These are phyloP conservation scores for Ceuthmochares aereus DNA, from an alignment of 2,113 vertebrate genomes.

Conservation along the genomic window DNA sequence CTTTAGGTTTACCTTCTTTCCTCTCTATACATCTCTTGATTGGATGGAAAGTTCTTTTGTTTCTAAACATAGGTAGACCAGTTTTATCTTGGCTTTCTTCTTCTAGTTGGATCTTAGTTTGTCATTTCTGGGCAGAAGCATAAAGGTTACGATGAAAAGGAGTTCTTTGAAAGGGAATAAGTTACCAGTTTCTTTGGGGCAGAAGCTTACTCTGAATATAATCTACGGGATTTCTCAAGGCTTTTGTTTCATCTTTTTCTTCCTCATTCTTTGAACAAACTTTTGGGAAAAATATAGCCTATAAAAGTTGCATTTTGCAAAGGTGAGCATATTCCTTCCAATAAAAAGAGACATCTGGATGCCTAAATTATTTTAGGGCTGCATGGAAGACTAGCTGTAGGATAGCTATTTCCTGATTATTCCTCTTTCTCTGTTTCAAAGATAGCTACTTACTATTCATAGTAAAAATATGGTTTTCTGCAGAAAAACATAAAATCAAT, in stretches of 20 bases:
- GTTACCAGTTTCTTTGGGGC: neutral
- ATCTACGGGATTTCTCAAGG: neutral
- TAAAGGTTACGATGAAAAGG: neutral
- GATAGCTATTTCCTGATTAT: neutral
- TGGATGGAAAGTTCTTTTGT: neutral
- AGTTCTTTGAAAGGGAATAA: neutral
- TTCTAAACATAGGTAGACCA: neutral
- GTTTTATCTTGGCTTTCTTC: neutral
- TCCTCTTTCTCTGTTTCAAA: neutral
- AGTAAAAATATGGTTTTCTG: neutral
- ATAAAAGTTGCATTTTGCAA: neutral
- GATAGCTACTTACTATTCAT: neutral
- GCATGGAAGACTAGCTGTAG: neutral
- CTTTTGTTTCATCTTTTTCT: neutral
- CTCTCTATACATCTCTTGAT: neutral
- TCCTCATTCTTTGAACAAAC: neutral
- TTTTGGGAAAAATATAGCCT: neutral
- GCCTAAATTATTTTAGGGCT: neutral
- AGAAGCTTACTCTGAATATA: neutral
- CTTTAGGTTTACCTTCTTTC: neutral
- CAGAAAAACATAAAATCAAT: neutral
- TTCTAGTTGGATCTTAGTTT: neutral
- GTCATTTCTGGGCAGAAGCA: neutral
- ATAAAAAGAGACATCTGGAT: neutral
- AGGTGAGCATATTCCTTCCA: neutral